phyloP scores from a whole-genome alignment of 1,140 invertebrate species.

The Glossosoma conforme region DNA sequence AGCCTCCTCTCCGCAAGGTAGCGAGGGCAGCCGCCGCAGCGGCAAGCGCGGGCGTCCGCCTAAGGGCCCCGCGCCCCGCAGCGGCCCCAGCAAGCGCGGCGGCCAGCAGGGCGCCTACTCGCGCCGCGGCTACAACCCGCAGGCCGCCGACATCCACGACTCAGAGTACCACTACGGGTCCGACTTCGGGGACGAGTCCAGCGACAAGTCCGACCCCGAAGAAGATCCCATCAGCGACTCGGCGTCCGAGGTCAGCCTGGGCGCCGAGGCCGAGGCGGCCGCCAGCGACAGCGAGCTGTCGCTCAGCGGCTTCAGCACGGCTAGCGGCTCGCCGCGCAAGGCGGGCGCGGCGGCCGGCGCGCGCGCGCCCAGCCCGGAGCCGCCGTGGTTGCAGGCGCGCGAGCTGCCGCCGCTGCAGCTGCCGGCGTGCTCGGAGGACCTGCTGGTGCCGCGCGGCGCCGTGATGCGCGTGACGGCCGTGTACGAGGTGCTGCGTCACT shows the following conservation, averaged over 20 bases:
- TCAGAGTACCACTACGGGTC: conserved; percentile 88
- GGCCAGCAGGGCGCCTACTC: conserved; percentile 56
- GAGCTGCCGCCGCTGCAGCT: conserved; percentile 72
- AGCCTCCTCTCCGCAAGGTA: conserved; percentile 67
- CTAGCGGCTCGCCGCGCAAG: conserved; percentile 59
- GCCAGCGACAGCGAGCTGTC: conserved; percentile 82
- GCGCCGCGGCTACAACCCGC: conserved; percentile 65
- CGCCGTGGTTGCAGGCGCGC: conserved; percentile 76
- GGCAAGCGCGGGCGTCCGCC: conserved; percentile 53
- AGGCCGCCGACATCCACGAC: conserved; percentile 68
- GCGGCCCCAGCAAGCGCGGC: conserved; percentile 54
- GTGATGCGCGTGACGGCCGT: conserved; percentile 78
- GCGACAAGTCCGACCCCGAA: conserved; percentile 71
- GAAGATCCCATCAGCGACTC: conserved; percentile 67
- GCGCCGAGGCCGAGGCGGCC: conserved; percentile 52
- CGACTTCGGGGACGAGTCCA: conserved; percentile 81
- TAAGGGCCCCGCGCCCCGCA: conserved; percentile 49
- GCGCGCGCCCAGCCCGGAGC: conserved; percentile 77
- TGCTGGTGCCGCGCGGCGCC: conserved; percentile 72
- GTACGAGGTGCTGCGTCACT: conserved; percentile 92
- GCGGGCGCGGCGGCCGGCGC: conserved; percentile 40
- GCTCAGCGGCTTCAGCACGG: conserved; percentile 69
- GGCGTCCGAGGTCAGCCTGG: conserved; percentile 60
- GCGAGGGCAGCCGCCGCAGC: conserved; percentile 63
- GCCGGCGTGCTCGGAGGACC: conserved; percentile 86